These are phyloP conservation scores for Neodiprion virginianus DNA, from an alignment of 1,140 invertebrate genomes.

Conservation along the genomic window DNA sequence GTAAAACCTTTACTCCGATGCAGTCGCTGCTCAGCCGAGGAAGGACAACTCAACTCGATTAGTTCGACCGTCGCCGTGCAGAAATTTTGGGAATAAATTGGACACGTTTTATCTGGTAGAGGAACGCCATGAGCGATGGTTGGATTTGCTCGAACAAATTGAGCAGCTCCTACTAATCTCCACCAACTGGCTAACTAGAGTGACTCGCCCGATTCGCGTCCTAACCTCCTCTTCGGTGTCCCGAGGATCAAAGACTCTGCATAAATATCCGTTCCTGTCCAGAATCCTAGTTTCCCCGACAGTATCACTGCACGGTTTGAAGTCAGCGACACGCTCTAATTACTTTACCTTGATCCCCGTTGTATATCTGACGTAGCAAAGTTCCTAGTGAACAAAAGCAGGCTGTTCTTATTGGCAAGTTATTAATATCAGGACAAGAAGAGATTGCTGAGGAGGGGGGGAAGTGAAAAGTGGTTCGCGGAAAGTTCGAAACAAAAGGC, in stretches of 20 bases:
- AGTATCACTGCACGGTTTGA: slow-evolving; percentile 40
- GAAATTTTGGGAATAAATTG: too few relatives aligned
- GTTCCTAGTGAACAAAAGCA: background rate
- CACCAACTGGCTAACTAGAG: background rate
- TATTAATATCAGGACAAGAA: slow-evolving; percentile 36
- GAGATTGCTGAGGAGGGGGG: slow-evolving; percentile 28
- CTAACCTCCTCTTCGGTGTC: background rate
- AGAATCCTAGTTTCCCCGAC: slow-evolving; percentile 32
- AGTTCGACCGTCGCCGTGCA: too few relatives aligned
- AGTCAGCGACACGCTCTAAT: slow-evolving; percentile 35
- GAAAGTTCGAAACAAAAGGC: too few relatives aligned
- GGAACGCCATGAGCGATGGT: too few relatives aligned
- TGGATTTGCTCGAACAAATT: too few relatives aligned
- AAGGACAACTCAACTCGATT: too few relatives aligned
- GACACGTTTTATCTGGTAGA: too few relatives aligned
- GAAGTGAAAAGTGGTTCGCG: slow-evolving; percentile 15
- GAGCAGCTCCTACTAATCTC: too few relatives aligned
- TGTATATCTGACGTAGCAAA: slow-evolving; percentile 9
- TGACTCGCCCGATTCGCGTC: background rate
- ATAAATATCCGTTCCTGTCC: too few relatives aligned
- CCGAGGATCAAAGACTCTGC: too few relatives aligned
- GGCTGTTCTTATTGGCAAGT: slow-evolving; percentile 11
- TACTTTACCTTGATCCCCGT: slow-evolving; percentile 30
- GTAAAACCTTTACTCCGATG: too few relatives aligned
- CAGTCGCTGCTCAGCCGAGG: too few relatives aligned